Conservation (phyloP, 2,113 vertebrate species). For the Cebidichthys violaceus region DNA sequence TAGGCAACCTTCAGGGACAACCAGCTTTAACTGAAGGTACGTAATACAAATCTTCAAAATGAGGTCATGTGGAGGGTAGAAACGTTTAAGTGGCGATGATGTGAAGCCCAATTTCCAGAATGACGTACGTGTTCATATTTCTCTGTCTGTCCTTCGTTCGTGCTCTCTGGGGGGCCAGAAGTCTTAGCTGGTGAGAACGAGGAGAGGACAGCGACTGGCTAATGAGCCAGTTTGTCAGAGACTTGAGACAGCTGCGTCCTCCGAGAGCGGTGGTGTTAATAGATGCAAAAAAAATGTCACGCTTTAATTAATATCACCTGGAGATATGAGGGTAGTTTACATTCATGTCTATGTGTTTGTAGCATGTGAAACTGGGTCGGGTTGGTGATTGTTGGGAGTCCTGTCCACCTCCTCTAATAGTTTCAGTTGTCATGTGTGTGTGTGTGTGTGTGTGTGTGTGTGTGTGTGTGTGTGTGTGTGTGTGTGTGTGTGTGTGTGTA, state of each 20-base stretch:
- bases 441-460: slow-evolving; percentile 22
- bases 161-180: slow-evolving; percentile 12
- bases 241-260: slow-evolving; percentile 41
- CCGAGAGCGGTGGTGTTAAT: slow-evolving; percentile 41
- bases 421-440: slow-evolving; percentile 2
- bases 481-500: slow-evolving; percentile 19
- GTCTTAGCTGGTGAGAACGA: slow-evolving; percentile 35
- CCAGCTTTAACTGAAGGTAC: slow-evolving; percentile 18
- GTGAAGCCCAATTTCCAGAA: slow-evolving; percentile 20
- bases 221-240: slow-evolving; percentile 48
- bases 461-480: slow-evolving; percentile 26
- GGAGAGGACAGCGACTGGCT: slow-evolving; percentile 42
- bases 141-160: slow-evolving; percentile 39
- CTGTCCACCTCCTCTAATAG: background rate
- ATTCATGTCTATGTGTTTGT: background rate
- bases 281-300: slow-evolving; percentile 46
- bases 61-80: slow-evolving; percentile 20
- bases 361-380: background rate
- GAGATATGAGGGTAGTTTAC: slow-evolving; percentile 20
- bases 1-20: background rate
- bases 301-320: slow-evolving; percentile 51
- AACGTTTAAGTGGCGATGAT: slow-evolving; percentile 32
- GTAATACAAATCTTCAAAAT: slow-evolving; percentile 21
- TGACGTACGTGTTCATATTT: slow-evolving; percentile 24
- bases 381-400: background rate